Conservation (phyloP, 2,888 invertebrate species). For the Ennomos fuscantarius region DNA sequence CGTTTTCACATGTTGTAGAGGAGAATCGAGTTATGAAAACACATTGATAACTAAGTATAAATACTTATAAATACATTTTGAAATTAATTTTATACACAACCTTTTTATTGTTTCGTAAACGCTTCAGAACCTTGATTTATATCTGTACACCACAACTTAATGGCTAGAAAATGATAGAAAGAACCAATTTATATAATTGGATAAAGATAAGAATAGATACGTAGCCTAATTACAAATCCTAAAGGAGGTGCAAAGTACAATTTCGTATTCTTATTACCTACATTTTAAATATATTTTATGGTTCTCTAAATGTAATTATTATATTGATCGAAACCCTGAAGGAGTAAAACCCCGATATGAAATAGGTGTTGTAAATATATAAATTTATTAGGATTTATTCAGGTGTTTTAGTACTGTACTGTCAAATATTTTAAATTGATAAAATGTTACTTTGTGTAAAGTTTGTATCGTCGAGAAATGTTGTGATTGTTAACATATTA, state of each 20-base stretch:
- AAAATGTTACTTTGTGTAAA: slow-evolving; percentile 65
- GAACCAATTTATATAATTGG: slow-evolving; percentile 44
- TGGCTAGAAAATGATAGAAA: slow-evolving; percentile 2
- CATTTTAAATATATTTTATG: slow-evolving; percentile 51
- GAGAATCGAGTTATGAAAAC: too few relatives aligned
- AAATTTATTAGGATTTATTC: slow-evolving; percentile 65
- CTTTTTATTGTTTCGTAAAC: too few relatives aligned
- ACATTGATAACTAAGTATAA: too few relatives aligned
- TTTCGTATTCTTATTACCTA: slow-evolving; percentile 45
- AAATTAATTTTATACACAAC: too few relatives aligned
- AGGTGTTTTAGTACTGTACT: slow-evolving; percentile 58
- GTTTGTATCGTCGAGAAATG: slow-evolving; percentile 78
- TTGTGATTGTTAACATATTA: slow-evolving; percentile 78
- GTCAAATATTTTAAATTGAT: slow-evolving; percentile 63
- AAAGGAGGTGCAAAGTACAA: slow-evolving; percentile 63
- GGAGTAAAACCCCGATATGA: slow-evolving; percentile 77
- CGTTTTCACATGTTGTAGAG: too few relatives aligned
- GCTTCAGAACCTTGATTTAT: neutral
- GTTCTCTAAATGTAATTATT: slow-evolving; percentile 64
- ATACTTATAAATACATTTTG: too few relatives aligned
- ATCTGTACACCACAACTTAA: neutral
- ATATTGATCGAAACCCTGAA: slow-evolving; percentile 71
- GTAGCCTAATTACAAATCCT: slow-evolving; percentile 53
- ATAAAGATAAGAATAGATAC: slow-evolving; percentile 43
- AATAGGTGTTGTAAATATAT: slow-evolving; percentile 71